A percentile compares a stretch with the other conserved stretches of the same genome.
These are phyloP conservation scores for Trachelus troglodyta DNA, from an alignment of 2,888 invertebrate species.

Conservation along the genomic window DNA sequence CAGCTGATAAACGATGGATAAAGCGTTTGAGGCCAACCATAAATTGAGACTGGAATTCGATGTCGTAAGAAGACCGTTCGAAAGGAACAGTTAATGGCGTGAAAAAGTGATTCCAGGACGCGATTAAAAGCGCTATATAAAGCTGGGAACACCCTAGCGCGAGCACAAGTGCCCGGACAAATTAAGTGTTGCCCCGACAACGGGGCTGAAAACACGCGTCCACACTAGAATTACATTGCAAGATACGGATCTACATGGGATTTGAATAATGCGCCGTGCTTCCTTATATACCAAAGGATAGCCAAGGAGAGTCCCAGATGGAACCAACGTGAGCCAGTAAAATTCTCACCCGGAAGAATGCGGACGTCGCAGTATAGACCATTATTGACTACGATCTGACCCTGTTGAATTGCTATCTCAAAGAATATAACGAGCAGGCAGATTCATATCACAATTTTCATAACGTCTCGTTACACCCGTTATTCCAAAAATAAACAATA, in stretches of 20 bases:
- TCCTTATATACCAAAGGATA: conserved; percentile 21
- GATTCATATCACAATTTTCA: neutral
- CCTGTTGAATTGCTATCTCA: neutral
- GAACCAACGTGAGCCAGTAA: neutral
- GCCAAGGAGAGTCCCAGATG: neutral
- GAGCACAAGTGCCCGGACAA: conserved; percentile 31
- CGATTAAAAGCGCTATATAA: conserved; percentile 5
- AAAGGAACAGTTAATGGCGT: conserved; percentile 5
- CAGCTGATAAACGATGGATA: neutral
- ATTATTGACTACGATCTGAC: neutral
- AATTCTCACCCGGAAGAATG: neutral
- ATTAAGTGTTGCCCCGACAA: conserved; percentile 48
- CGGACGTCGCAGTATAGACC: neutral
- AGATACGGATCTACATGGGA: conserved; percentile 50
- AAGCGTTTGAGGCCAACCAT: conserved; percentile 2
- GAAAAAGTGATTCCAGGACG: neutral
- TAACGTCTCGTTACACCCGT: neutral
- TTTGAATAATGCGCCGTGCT: conserved; percentile 47
- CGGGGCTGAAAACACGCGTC: conserved; percentile 46
- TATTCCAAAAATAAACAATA: neutral
- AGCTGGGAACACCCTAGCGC: neutral
- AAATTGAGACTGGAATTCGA: neutral
- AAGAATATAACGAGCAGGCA: neutral
- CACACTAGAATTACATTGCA: conserved; percentile 46
- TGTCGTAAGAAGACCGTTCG: neutral